Base-by-base conservation (phyloP, 2,888 invertebrate species). In the Dryocosmus kuriphilus region DNA sequence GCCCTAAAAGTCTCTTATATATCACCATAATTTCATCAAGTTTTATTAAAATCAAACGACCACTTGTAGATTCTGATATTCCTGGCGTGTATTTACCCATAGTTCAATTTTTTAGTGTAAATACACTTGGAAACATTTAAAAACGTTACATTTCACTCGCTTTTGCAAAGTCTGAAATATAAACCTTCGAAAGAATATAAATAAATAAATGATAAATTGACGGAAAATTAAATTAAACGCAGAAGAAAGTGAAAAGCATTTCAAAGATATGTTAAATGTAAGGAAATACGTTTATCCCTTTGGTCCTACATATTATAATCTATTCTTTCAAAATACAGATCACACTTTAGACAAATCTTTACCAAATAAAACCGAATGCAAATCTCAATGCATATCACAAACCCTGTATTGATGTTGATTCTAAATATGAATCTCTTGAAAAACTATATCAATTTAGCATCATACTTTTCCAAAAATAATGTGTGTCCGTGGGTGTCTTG, bases 31-130 rank as follows among this genome's bases (percentile, higher is more conserved):
- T n/a, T n/a, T n/a, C n/a, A n/a, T n/a, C n/a, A n/a, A n/a, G n/a
- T n/a, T n/a, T n/a, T n/a, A n/a, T n/a, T n/a, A n/a, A n/a, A n/a
- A n/a, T n/a, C n/a, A n/a, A n/a, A n/a, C n/a, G n/a, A n/a, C n/a
- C n/a, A n/a, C n/a, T n/a, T n/a, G n/a, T n/a, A n/a, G n/a, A n/a
- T n/a, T n/a, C n/a, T n/a, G n/a, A n/a, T n/a, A n/a, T n/a, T n/a
- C n/a, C n/a, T n/a, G n/a, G n/a, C n/a, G n/a, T n/a, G n/a, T n/a
- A n/a, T n/a, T n/a, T n/a, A n/a, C n/a, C n/a, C n/a, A n/a, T 27
- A 67, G 67, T 19, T 46, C 27, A 27, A 67, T 67, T 67, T 46
- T 67, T 67, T 16, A 30, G 24, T 67, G 67, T 67, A 67, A 46
- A 67, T 67, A 46, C 14, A 67, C 14, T 57, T 67, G 30, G 46